Percentiles rank a stretch among this genome's conserved stretches.
phyloP scores from a whole-genome alignment of 2,888 invertebrate species.

The Oxytorus armatus region DNA sequence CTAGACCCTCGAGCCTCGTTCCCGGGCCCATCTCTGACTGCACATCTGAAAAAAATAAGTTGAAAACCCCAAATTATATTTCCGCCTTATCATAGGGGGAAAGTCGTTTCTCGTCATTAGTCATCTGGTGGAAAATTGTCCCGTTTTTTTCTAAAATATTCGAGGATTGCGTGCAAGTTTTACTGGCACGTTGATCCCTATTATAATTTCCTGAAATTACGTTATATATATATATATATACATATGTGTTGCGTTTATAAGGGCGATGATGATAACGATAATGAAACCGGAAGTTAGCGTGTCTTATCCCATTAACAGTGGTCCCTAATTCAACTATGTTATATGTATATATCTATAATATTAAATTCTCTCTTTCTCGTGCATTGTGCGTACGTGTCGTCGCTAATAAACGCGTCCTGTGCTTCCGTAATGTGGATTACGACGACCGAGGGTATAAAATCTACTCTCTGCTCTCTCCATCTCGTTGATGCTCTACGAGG shows the following conservation, averaged over 20 bases:
- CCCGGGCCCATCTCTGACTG: conserved; percentile 36
- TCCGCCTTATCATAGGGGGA: neutral
- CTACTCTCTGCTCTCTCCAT: neutral
- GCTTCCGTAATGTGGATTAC: conserved; percentile 24
- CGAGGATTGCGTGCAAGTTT: conserved; percentile 25
- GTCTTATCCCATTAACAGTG: conserved; percentile 69
- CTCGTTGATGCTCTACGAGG: neutral
- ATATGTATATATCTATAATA: neutral
- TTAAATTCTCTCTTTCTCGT: conserved; percentile 1
- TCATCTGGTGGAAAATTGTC: neutral
- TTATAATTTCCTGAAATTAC: conserved; percentile 29
- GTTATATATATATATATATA: conserved; percentile 18
- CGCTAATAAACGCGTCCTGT: conserved; percentile 69
- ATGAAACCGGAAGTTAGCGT: conserved; percentile 66
- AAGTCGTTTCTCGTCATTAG: too few relatives aligned
- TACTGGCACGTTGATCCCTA: conserved; percentile 8
- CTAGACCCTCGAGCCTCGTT: conserved; percentile 50
- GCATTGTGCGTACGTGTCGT: conserved; percentile 24
- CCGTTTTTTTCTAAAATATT: conserved; percentile 15
- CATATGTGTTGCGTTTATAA: neutral
- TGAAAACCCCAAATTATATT: conserved; percentile 25
- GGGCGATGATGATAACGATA: conserved; percentile 56
- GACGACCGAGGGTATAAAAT: conserved; percentile 13
- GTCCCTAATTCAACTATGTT: conserved; percentile 52
- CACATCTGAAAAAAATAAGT: conserved; percentile 45